Base-by-base conservation (phyloP, 2,797 vertebrate genomes). In the Acipenser oxyrinchus region DNA sequence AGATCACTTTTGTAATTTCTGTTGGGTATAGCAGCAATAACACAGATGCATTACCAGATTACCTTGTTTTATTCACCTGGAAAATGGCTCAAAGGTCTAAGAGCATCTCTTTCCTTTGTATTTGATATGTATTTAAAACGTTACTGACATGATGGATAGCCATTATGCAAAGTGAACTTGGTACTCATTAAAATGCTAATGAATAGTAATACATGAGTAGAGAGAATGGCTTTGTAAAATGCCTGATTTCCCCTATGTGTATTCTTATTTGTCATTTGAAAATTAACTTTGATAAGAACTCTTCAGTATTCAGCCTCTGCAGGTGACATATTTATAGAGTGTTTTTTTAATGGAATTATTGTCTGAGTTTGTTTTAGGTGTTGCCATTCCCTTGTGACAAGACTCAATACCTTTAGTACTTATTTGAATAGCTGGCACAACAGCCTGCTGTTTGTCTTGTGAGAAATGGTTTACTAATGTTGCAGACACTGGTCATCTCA, bases 101-200 rank as follows among this genome's bases (percentile, higher is more conserved):
- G 70, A 71, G 62, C 69, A 69, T 72, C 71, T 67, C 53, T 77
- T 69, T 69, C 53, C 78, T 73, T 72, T 63, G 70, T 70, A 69
- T 66, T 68, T 70, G 66, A 72, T 60, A 65, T 75, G 69, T 64
- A 69, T 69, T 71, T 66, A 23, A 66, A 68, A 63, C 48, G 48
- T 69, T 61, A 58, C 67, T 48, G 58, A 73, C 68, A 67, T 71
- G 72, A 77, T 64, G 65, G 78, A 82, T 79, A 74, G 71, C 69
- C 71, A 71, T 68, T 67, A 71, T 75, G 71, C 66, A 64, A 76
- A 75, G 75, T 78, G 64, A 66, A 70, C 73, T 71, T 67, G 68
- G 64, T 70, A 64, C 73, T 75, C 78, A 79, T 75, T 77, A 68
- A 78, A 72, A 75, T 78, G 74, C 71, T 77, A 81, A 84, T 77